A percentile compares a stretch with the other conserved stretches of the same genome.
These are phyloP conservation scores for Eilema caniola DNA, from an alignment of 2,888 invertebrate genomes.

Conservation along the genomic window DNA sequence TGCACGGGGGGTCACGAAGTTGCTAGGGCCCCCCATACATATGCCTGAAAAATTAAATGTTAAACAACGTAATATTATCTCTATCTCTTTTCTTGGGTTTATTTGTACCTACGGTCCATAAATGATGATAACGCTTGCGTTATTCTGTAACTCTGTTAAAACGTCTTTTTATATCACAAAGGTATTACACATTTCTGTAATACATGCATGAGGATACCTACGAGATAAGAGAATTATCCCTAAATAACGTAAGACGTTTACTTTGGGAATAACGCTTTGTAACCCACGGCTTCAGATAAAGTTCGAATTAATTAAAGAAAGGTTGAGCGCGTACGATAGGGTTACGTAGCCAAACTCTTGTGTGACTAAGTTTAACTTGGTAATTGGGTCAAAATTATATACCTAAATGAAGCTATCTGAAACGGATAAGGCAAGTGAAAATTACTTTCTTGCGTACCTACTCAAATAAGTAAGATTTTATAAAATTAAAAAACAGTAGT, in stretches of 20 bases:
- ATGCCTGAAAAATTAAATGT: too few relatives aligned
- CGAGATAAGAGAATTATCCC: neutral
- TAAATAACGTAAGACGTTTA: conserved; percentile 1
- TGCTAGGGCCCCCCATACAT: too few relatives aligned
- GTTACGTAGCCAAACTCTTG: neutral
- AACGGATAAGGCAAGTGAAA: neutral
- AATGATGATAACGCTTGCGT: too few relatives aligned
- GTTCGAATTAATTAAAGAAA: conserved; percentile 4
- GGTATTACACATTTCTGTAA: neutral
- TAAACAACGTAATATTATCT: too few relatives aligned
- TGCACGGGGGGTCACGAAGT: too few relatives aligned
- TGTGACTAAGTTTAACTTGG: conserved; percentile 1
- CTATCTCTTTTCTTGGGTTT: too few relatives aligned
- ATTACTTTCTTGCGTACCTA: neutral
- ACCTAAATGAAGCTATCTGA: conserved; percentile 2
- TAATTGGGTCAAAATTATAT: conserved; percentile 2
- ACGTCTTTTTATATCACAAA: neutral
- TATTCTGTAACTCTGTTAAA: neutral
- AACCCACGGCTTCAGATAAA: conserved; percentile 4
- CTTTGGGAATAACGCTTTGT: neutral
- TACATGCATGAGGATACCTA: neutral
- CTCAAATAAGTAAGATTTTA: too few relatives aligned
- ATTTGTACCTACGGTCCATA: too few relatives aligned
- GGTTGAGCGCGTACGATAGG: conserved; percentile 1
- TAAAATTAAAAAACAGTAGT: too few relatives aligned